Evolutionary conservation across 2,888 invertebrate genomes (phyloP).

Genomic region (Pediacus dermestoides): DNA sequence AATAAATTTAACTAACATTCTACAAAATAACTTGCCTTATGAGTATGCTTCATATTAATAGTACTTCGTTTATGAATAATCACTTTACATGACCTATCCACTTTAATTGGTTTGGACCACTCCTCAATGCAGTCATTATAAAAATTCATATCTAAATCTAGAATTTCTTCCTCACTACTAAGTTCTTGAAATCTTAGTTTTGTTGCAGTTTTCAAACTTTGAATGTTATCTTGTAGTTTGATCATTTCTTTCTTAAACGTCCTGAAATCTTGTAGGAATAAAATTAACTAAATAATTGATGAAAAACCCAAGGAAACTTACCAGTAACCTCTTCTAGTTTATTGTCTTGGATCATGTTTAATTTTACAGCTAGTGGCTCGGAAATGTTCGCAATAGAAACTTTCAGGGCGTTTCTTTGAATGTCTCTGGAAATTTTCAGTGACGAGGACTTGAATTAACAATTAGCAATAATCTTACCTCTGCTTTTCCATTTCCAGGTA

Average conservation of each 20-base stretch:
- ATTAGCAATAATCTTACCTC: constrained; percentile 23
- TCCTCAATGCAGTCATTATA: constrained; percentile 37
- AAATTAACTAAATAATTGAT: constrained; percentile 8
- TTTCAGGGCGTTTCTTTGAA: constrained; percentile 22
- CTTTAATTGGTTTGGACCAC: constrained; percentile 35
- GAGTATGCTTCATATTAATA: constrained; percentile 20
- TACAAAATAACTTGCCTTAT: constrained; percentile 23
- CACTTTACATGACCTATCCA: constrained; percentile 12
- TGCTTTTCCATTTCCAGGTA: constrained; percentile 19
- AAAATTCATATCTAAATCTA: constrained; percentile 34
- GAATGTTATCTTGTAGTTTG: constrained; percentile 37
- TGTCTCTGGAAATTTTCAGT: constrained; percentile 11
- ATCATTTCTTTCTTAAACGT: constrained; percentile 39
- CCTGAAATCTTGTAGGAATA: constrained; percentile 33
- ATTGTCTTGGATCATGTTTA: constrained; percentile 25
- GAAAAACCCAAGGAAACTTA: constrained; percentile 6
- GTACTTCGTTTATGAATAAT: constrained; percentile 15
- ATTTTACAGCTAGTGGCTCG: constrained; percentile 25
- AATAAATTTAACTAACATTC: constrained; percentile 3
- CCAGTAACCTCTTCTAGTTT: constrained; percentile 23
- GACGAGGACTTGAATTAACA: too few relatives aligned
- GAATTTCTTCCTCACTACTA: constrained; percentile 29
- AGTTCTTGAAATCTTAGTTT: constrained; percentile 30
- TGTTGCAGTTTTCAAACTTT: constrained; percentile 29
- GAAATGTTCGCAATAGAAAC: constrained; percentile 24